Conservation (phyloP, 2,113 vertebrate genomes). For the Rhinopomastus cyanomelas region DNA sequence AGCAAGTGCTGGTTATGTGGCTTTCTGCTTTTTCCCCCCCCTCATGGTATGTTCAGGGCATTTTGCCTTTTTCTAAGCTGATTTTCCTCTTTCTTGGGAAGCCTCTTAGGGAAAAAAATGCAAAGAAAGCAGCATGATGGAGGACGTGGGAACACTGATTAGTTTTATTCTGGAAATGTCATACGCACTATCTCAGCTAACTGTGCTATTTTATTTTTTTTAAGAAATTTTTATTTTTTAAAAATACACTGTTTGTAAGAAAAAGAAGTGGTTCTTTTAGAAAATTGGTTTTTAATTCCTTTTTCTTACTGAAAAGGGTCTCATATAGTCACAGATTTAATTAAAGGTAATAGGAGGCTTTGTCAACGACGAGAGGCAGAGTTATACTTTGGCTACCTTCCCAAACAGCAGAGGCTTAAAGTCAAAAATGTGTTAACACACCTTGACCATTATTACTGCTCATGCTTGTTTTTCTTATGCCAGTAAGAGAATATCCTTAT, state of each 20-base stretch:
- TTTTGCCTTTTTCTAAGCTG: background rate
- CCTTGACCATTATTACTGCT: conserved; percentile 36
- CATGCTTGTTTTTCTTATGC: background rate
- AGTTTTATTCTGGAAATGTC: conserved; percentile 53
- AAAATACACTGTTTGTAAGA: background rate
- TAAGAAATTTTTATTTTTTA: background rate
- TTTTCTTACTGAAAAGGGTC: conserved; percentile 21
- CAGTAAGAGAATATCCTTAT: conserved; percentile 37
- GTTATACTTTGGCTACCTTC: conserved; percentile 45
- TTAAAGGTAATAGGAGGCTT: conserved; percentile 60
- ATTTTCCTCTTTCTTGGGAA: conserved; percentile 31
- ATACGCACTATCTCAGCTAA: conserved; percentile 11
- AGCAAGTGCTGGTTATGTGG: background rate
- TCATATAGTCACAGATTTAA: conserved; percentile 28
- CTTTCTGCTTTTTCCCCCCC: background rate
- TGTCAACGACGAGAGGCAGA: conserved; percentile 57
- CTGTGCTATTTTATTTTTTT: background rate
- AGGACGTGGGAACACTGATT: background rate
- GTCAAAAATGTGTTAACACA: conserved; percentile 45
- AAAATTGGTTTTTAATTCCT: conserved; percentile 28
- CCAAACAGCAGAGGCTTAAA: conserved; percentile 63
- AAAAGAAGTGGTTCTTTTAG: background rate
- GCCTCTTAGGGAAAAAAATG: conserved; percentile 50
- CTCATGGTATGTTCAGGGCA: background rate
- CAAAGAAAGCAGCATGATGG: conserved; percentile 36